A percentile compares a stretch with the other conserved stretches of the same genome.
Conservation (phyloP, 1,140 invertebrate species). For the Diprion similis region DNA sequence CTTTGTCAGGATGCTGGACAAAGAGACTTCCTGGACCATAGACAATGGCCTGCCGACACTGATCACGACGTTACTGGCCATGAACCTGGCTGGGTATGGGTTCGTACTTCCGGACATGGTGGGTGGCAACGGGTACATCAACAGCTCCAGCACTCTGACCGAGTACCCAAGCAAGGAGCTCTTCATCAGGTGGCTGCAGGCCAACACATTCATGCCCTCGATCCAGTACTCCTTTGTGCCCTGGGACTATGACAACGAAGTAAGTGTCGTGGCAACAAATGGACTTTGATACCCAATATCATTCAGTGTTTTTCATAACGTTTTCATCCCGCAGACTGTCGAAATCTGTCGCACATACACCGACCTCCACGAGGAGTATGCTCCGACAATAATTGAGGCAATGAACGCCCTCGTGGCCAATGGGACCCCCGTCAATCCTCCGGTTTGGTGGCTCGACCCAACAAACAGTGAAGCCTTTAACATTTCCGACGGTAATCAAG, state of each 20-base stretch:
- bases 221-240: conserved; percentile 85
- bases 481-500: conserved; percentile 66
- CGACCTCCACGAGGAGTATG: conserved; percentile 69
- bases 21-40: conserved; percentile 75
- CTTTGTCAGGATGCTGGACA: conserved; percentile 85
- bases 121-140: conserved; percentile 77
- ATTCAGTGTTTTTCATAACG: not conserved
- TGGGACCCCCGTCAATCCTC: conserved; percentile 77
- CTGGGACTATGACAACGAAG: conserved; percentile 79
- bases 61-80: conserved; percentile 75
- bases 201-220: conserved; percentile 79
- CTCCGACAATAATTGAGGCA: conserved; percentile 65
- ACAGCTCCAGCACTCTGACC: conserved; percentile 34
- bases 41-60: conserved; percentile 76
- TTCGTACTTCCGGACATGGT: conserved; percentile 88
- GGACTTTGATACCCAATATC: not conserved
- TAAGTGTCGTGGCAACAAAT: not conserved
- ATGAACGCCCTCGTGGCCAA: conserved; percentile 64
- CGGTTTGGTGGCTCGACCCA: conserved; percentile 87
- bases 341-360: conserved; percentile 69
- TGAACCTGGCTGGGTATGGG: conserved; percentile 80
- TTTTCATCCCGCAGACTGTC: conserved; percentile 56
- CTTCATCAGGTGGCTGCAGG: conserved; percentile 85
- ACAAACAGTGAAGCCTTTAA: conserved; percentile 66
- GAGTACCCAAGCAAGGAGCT: conserved; percentile 73